Evolutionary conservation across 2,797 vertebrate species (phyloP).

Genomic region (Arremon aurantiirostris): DNA sequence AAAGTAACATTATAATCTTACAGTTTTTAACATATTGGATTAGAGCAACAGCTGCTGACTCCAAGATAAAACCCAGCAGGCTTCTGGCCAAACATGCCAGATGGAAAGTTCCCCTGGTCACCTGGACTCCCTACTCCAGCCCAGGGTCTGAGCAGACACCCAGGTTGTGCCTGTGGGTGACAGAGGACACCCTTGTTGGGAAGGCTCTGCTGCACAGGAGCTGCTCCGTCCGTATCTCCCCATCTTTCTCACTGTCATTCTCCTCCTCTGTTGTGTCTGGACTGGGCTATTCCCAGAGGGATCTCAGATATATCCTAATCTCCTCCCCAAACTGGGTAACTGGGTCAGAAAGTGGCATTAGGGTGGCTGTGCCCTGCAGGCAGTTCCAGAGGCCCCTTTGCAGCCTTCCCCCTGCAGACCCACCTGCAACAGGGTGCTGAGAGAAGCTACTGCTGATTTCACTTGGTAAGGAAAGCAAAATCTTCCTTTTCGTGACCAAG

Average conservation of each 20-base stretch:
- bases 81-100: not conserved
- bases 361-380: not conserved
- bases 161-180: not conserved
- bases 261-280: not conserved
- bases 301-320: not conserved
- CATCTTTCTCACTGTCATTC: not conserved
- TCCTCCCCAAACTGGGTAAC: not conserved
- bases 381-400: rapidly evolving
- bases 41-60: not conserved
- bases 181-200: not conserved
- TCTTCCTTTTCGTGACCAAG: not conserved
- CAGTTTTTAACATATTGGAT: not conserved
- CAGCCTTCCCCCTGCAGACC: not conserved
- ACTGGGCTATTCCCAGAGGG: not conserved
- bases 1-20: not conserved
- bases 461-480: not conserved
- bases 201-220: not conserved
- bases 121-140: not conserved
- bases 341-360: not conserved
- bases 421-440: rapidly evolving
- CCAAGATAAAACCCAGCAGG: not conserved
- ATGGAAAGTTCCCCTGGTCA: not conserved
- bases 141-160: not conserved
- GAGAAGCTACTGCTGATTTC: not conserved
- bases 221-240: not conserved